Base-by-base conservation (phyloP, 2,113 vertebrate species). In the Laticauda laticaudata region DNA sequence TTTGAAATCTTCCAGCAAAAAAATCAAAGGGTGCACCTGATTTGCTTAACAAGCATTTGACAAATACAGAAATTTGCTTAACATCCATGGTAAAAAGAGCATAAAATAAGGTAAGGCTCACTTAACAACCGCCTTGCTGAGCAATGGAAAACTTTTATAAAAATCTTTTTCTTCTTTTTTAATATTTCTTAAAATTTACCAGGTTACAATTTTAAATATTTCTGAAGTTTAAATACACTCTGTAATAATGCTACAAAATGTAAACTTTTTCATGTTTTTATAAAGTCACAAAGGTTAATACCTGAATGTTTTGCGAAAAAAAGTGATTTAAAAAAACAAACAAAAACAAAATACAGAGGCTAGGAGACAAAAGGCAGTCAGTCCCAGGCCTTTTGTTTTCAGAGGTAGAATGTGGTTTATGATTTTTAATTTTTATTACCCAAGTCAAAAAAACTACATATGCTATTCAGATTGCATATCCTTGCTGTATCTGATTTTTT, bases 191-290 rank as follows among this genome's bases (percentile, higher is more conserved):
- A 96, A 97, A 96, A 97, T 98, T 98, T 97, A 97, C 97, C 98
- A 95, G 97, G 97, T 98, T 98, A 98, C 98, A 98, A 97, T 97
- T 95, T 98, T 98, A 98, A 98, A 98, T 98, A 98, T 98, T 93
- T 98, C 97, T 98, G 97, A 96, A 96, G 97, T 96, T 98, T 98
- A 98, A 98, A 98, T 98, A 98, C 98, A 98, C 98, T 98, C 97
- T 98, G 97, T 95, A 98, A 92, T 98, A 98, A 98, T 96, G 97
- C 98, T 98, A 98, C 98, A 98, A 98, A 98, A 98, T 98, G 97
- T 98, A 98, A 98, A 98, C 98, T 98, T 93, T 51, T 98, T 98
- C 97, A 98, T 97, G 96, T 96, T 97, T 97, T 97, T 96, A 90
- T 95, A 93, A 97, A 98, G 75, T 97, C 97, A 97, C 97, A 97